Percentiles rank a stretch among this genome's conserved stretches.
These are phyloP conservation scores for Dioctria linearis DNA, from an alignment of 2,888 invertebrate genomes.

Conservation along the genomic window DNA sequence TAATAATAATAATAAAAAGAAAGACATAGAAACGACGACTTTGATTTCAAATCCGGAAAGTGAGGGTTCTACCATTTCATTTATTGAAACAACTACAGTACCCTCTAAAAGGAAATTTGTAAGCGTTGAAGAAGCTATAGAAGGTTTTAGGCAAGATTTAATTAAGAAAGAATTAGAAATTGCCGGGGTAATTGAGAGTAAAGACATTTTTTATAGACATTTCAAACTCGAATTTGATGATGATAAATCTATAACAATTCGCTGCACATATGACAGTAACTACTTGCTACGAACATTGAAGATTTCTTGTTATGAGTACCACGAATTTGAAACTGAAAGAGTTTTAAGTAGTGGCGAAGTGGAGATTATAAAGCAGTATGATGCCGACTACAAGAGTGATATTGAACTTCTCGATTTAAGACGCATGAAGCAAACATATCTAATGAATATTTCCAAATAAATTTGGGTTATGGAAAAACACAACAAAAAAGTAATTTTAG, in stretches of 20 bases:
- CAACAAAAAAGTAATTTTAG: not conserved
- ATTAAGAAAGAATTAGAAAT: conserved; percentile 38
- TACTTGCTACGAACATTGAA: conserved; percentile 23
- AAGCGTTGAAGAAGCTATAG: conserved; percentile 27
- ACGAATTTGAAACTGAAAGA: conserved; percentile 16
- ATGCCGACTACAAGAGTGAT: conserved; percentile 23
- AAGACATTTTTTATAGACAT: conserved; percentile 45
- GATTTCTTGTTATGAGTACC: conserved; percentile 2
- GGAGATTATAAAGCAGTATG: conserved; percentile 29
- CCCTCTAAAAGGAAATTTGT: conserved; percentile 34
- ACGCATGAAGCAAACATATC: conserved; percentile 46
- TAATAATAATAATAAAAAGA: not conserved
- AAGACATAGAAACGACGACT: too few relatives aligned
- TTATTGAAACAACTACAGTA: conserved; percentile 9
- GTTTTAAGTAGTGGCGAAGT: conserved; percentile 32
- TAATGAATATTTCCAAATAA: conserved; percentile 48
- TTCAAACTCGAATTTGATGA: conserved; percentile 44
- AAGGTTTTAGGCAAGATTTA: conserved; percentile 43
- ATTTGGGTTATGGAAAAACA: not conserved
- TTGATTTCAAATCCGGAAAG: not conserved
- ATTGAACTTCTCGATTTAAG: conserved; percentile 32
- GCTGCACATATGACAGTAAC: conserved; percentile 30
- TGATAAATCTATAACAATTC: conserved; percentile 45
- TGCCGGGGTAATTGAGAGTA: conserved; percentile 38
- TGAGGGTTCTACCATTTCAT: not conserved